These are phyloP conservation scores for Cyrtodaria siliqua DNA, from an alignment of 2,888 invertebrate species.

Conservation along the genomic window DNA sequence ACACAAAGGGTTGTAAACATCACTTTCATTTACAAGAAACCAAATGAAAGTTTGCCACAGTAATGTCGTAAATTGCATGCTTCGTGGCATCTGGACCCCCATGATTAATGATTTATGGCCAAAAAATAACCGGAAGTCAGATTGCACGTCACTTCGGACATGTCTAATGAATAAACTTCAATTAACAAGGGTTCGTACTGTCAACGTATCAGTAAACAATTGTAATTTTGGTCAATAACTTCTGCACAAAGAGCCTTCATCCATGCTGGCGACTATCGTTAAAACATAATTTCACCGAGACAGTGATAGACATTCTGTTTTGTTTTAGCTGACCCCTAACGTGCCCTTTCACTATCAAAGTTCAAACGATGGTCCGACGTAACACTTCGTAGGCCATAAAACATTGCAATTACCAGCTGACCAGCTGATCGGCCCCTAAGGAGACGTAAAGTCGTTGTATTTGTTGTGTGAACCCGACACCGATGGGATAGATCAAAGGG, in stretches of 20 bases:
- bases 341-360: slow-evolving; percentile 4
- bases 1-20: slow-evolving; percentile 17
- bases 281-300: too few species aligned
- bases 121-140: slow-evolving; percentile 62
- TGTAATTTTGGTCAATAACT: slow-evolving; percentile 51
- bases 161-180: slow-evolving; percentile 48
- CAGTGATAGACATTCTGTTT: too few species aligned
- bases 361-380: neutral
- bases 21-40: neutral
- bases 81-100: slow-evolving; percentile 50
- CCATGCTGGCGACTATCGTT: too few species aligned
- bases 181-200: slow-evolving; percentile 33
- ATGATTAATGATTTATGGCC: slow-evolving; percentile 58
- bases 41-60: neutral
- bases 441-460: too few species aligned
- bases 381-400: slow-evolving; percentile 1
- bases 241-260: slow-evolving; percentile 35
- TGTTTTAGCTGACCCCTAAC: slow-evolving; percentile 5
- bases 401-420: neutral
- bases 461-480: too few species aligned
- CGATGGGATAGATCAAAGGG: too few species aligned
- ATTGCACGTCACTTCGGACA: slow-evolving; percentile 53
- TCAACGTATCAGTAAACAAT: slow-evolving; percentile 27
- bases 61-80: slow-evolving; percentile 52
- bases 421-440: too few species aligned